phyloP scores from a whole-genome alignment of 2,797 vertebrate genomes.

The Schizopygopsis malacanthus region DNA sequence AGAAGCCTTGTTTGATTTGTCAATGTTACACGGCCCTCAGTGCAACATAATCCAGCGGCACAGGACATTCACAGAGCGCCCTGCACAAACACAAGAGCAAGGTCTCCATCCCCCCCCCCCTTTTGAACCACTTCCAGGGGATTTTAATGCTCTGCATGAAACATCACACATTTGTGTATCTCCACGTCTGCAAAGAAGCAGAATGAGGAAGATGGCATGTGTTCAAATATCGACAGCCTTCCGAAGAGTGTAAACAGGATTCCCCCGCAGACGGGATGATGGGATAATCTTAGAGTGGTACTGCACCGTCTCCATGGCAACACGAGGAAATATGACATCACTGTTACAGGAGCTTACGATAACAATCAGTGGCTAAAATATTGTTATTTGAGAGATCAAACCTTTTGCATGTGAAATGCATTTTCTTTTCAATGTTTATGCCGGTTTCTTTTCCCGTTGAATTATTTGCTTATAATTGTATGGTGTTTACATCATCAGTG shows the following conservation, averaged over 20 bases:
- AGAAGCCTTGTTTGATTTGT: conserved; percentile 1
- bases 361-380: background rate
- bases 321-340: conserved; percentile 25
- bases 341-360: background rate
- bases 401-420: background rate
- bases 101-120: background rate
- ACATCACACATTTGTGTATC: background rate
- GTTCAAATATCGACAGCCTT: background rate
- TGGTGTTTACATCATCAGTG: background rate
- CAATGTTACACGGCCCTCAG: conserved; percentile 2
- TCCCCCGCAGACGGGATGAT: conserved; percentile 5
- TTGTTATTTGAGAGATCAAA: background rate
- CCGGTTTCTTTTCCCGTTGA: background rate
- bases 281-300: conserved; percentile 27
- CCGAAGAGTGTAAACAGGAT: background rate
- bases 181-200: background rate
- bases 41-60: conserved; percentile 23
- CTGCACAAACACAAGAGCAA: background rate
- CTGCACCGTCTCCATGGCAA: conserved; percentile 48
- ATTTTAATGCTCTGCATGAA: background rate
- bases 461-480: background rate
- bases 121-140: background rate
- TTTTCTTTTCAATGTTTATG: background rate
- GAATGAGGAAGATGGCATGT: background rate
- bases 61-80: conserved; percentile 7